Conservation (phyloP, 2,888 invertebrate genomes). For the Dryococelus australis region DNA sequence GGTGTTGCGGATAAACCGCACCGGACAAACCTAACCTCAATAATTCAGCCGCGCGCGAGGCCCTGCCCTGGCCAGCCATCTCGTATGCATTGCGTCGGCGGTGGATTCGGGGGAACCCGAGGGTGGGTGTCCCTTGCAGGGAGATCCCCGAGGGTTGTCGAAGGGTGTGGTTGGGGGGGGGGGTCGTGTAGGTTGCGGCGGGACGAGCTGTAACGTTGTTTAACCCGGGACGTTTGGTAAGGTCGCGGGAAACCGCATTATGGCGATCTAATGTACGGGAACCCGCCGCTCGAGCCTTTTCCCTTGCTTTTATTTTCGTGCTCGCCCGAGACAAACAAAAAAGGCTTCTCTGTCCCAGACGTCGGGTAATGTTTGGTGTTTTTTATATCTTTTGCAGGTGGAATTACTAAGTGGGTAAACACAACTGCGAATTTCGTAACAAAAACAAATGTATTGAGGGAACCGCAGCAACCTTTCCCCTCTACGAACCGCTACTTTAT, state of each 20-base stretch:
- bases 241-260: slow-evolving; percentile 3
- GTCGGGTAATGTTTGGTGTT: too few relatives aligned
- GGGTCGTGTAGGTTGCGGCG: background rate
- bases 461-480: too few relatives aligned
- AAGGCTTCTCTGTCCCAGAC: background rate
- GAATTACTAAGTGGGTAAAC: too few relatives aligned
- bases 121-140: background rate
- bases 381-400: too few relatives aligned
- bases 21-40: slow-evolving; percentile 29
- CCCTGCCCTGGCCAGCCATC: background rate
- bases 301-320: background rate
- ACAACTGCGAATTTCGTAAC: too few relatives aligned
- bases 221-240: slow-evolving; percentile 11
- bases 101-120: background rate
- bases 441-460: too few relatives aligned
- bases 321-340: background rate
- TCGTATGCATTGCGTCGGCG: slow-evolving; percentile 27
- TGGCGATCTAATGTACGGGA: slow-evolving; percentile 9
- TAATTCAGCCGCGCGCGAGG: background rate
- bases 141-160: too few relatives aligned
- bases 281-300: background rate
- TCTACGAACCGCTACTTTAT: too few relatives aligned
- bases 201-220: background rate
- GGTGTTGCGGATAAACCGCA: background rate
- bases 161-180: background rate